phyloP scores from a whole-genome alignment of 2,113 vertebrate species.

The Triplophysa dalaica region DNA sequence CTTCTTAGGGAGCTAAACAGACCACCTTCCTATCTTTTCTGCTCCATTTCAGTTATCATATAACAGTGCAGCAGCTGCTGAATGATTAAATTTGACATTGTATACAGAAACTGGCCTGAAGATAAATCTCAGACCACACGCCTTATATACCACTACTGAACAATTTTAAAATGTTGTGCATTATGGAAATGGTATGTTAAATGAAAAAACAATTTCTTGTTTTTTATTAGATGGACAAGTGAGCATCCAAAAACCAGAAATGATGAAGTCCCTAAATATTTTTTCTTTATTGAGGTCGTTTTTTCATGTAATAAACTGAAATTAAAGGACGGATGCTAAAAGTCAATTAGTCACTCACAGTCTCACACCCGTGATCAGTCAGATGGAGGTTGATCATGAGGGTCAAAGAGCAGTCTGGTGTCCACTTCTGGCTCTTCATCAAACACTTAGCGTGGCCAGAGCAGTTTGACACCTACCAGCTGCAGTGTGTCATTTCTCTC shows the following conservation, averaged over 20 bases:
- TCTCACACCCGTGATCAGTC: slow-evolving; percentile 21
- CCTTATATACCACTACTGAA: neutral
- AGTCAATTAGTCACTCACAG: slow-evolving; percentile 4
- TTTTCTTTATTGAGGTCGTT: neutral
- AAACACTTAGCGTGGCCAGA: slow-evolving; percentile 45
- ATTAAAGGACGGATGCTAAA: neutral
- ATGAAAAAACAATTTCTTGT: too few relatives aligned
- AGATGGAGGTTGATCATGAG: slow-evolving; percentile 22
- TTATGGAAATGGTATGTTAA: neutral
- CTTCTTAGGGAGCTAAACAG: neutral
- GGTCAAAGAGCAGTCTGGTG: slow-evolving; percentile 44
- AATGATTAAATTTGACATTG: slow-evolving; percentile 8
- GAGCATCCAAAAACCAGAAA: neutral
- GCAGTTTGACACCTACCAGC: slow-evolving; percentile 43
- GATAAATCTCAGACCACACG: neutral
- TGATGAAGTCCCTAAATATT: neutral
- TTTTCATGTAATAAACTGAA: neutral
- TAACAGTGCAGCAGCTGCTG: neutral
- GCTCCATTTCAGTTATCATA: neutral
- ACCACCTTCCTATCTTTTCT: slow-evolving; percentile 8
- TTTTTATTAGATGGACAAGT: too few relatives aligned
- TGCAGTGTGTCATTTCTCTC: slow-evolving; percentile 42
- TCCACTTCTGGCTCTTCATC: slow-evolving; percentile 50
- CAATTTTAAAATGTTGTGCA: neutral
- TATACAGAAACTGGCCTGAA: neutral